Conservation (phyloP, 2,888 invertebrate genomes). For the Myopa tessellatipennis region DNA sequence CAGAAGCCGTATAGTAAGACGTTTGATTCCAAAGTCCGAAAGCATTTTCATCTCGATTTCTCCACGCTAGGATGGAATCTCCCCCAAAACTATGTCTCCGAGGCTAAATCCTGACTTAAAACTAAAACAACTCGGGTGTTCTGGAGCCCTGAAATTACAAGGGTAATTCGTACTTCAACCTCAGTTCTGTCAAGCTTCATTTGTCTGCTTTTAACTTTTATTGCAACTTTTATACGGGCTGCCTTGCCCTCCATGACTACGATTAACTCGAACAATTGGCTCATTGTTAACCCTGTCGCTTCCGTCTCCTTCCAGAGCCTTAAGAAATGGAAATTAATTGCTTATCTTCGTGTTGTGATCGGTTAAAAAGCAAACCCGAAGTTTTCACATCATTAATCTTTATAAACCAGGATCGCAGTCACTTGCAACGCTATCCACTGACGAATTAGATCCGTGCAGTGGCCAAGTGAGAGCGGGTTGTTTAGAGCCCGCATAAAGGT, state of each 20-base stretch:
- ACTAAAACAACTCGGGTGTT: not conserved
- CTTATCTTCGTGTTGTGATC: constrained; percentile 40
- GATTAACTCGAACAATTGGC: not conserved
- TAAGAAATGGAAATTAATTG: constrained; percentile 38
- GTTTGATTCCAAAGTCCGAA: too few species aligned
- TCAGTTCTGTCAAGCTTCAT: not conserved
- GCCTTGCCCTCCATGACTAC: not conserved
- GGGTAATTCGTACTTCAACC: not conserved
- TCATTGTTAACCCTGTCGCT: constrained; percentile 13
- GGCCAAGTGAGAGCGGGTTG: constrained; percentile 24
- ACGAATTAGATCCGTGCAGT: constrained; percentile 18
- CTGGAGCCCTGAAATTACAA: not conserved
- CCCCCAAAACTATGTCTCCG: too few species aligned
- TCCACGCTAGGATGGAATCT: too few species aligned
- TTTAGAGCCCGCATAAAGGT: constrained; percentile 30
- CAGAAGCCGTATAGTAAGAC: too few species aligned
- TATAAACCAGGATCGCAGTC: constrained; percentile 21
- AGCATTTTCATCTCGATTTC: too few species aligned
- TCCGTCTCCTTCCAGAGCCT: not conserved
- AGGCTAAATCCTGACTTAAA: not conserved
- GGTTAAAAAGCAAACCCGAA: constrained; percentile 9
- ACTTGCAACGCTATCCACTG: not conserved
- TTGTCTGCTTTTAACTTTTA: not conserved
- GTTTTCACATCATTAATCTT: constrained; percentile 42
- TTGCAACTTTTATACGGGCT: constrained; percentile 15